A percentile compares a stretch with the other conserved stretches of the same genome.
These are phyloP conservation scores for Halocynthia roretzi DNA, from an alignment of 23 tunicate species.

Conservation along the genomic window DNA sequence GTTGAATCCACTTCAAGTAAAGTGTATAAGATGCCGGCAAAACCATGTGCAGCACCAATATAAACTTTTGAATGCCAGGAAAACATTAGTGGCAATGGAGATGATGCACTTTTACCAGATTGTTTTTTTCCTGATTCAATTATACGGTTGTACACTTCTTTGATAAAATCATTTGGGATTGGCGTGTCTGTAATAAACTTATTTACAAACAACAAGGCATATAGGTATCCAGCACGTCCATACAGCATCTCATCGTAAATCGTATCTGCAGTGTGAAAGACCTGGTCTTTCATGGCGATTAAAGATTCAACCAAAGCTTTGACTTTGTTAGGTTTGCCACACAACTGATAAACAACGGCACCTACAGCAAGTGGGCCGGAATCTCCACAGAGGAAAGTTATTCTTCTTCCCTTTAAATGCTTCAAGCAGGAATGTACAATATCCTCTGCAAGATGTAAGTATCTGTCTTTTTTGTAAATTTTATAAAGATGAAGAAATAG, in stretches of 20 bases:
- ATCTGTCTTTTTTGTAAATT: neutral
- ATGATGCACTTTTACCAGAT: conserved; percentile 7
- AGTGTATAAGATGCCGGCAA: conserved; percentile 67
- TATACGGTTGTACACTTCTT: conserved; percentile 7
- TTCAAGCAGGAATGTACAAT: conserved; percentile 1
- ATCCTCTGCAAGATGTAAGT: neutral
- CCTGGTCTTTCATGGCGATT: neutral
- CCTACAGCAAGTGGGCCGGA: conserved; percentile 24
- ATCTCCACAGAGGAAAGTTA: conserved; percentile 25
- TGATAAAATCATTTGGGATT: conserved; percentile 24
- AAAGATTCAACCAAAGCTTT: neutral
- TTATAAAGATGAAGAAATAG: conserved; percentile 11
- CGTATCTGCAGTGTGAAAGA: neutral
- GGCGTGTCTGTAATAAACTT: conserved; percentile 24
- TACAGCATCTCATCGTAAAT: conserved; percentile 21
- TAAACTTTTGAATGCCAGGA: conserved; percentile 58
- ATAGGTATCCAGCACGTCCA: conserved; percentile 66
- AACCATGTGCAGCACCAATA: conserved; percentile 82
- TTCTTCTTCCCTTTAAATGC: conserved; percentile 5
- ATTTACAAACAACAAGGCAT: conserved; percentile 42
- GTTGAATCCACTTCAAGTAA: conserved; percentile 26
- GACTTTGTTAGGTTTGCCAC: neutral
- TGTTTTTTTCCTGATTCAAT: conserved; percentile 52
- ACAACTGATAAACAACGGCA: conserved; percentile 2
- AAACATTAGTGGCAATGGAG: conserved; percentile 36